Evolutionary conservation across 2,888 invertebrate species (phyloP), one percentile per base, ranked within the genome.

Genomic region (Pseudococcus longispinus): DNA sequence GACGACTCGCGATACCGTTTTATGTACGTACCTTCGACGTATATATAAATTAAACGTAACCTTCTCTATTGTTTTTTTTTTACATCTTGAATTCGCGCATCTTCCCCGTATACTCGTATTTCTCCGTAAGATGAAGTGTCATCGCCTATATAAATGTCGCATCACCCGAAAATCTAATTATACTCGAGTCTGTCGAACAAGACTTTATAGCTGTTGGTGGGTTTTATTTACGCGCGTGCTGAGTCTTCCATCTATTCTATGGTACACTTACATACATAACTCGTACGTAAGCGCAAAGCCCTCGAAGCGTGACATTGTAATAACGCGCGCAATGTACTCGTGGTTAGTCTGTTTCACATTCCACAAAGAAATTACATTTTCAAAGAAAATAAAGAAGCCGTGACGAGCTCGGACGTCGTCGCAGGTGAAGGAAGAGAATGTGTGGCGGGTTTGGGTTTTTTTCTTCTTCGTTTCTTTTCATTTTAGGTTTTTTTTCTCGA

Each of bases 351-450:
- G 70, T 70, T 42, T 70, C 85, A 70, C 85, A 85, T 85, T 85
- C 85, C 70, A 70, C 70, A 85, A 85, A 85, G 85, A 85, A 70
- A 85, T 85, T 85, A 70, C 84, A 37, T 84, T 84, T 84, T 70
- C 26, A 60, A 60, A 84, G 51, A 84, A 60, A 84, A 84, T 46
- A 84, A 84, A 55, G 60, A 84, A 84, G 84, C 55, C 84, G 84
- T 84, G 60, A 84, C 55, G 84, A 55, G 55, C 23, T 84, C 60
- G 60, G 84, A 55, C 51, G 51, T 51, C 26, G 29, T 32, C 8
- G n/a, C 29, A 84, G 84, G 37, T 55, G 60, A 84, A 84, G 29
- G 32, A 51, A 51, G 55, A 83, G 46, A 83, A 46, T 46, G 83
- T 44, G 44, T 46, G 44, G 83, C n/a, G 83, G 44, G n/a, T n/a